Percentiles rank a stretch among this genome's conserved stretches.
phyloP scores from a whole-genome alignment of 2,113 vertebrate genomes.

The Periophthalmus modestus region DNA sequence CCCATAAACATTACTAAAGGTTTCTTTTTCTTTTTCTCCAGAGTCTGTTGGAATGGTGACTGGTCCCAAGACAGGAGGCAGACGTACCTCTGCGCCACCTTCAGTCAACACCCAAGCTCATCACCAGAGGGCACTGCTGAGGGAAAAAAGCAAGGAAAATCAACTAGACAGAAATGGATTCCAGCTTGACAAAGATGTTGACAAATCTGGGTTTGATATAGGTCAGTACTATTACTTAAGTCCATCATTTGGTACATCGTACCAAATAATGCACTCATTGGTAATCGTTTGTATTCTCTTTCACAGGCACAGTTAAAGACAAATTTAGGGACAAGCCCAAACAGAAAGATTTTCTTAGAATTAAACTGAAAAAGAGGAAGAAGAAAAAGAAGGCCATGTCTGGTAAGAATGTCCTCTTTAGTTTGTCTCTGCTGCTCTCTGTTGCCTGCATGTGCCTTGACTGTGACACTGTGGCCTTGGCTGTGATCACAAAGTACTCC shows the following conservation, averaged over 20 bases:
- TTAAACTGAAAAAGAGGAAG: conserved; percentile 93
- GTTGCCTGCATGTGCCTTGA: conserved; percentile 60
- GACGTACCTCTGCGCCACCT: conserved; percentile 78
- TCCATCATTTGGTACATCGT: neutral
- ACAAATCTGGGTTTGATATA: conserved; percentile 66
- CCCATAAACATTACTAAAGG: neutral
- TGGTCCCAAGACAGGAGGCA: conserved; percentile 64
- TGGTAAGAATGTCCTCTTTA: conserved; percentile 77
- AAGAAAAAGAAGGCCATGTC: conserved; percentile 88
- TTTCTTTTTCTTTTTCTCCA: conserved; percentile 14
- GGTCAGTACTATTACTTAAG: conserved; percentile 66
- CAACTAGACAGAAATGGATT: conserved; percentile 73
- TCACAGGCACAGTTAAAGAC: conserved; percentile 80
- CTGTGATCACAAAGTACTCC: conserved; percentile 50
- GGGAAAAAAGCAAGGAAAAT: conserved; percentile 82
- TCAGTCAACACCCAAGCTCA: conserved; percentile 70
- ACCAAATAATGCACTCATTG: no score
- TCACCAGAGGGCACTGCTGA: conserved; percentile 74
- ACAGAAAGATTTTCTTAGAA: conserved; percentile 85
- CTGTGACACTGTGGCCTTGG: conserved; percentile 40
- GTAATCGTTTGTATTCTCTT: neutral
- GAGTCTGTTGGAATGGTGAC: conserved; percentile 67
- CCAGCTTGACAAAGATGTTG: conserved; percentile 66
- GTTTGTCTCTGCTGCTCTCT: conserved; percentile 33
- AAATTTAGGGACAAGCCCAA: conserved; percentile 86